These are phyloP conservation scores for Salmo trutta DNA, from an alignment of 2,797 vertebrate species.

Conservation along the genomic window DNA sequence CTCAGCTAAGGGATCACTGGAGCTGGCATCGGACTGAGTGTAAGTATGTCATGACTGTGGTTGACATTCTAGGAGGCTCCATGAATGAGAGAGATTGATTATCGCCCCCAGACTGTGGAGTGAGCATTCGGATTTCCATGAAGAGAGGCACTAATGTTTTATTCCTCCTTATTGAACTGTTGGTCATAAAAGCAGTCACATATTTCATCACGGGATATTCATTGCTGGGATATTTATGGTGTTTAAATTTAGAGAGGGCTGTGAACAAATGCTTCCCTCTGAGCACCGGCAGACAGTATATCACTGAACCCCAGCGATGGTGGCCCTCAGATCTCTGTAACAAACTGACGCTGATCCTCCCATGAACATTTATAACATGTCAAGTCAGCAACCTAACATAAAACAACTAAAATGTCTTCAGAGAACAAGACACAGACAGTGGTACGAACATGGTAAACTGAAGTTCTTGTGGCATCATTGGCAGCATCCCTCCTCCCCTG, in stretches of 20 bases:
- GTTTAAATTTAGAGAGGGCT: conserved; percentile 50
- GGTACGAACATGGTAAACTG: not conserved
- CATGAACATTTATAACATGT: conserved; percentile 20
- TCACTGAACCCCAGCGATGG: conserved; percentile 28
- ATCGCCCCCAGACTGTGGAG: not conserved
- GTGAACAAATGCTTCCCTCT: conserved; percentile 14
- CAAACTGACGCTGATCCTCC: conserved; percentile 11
- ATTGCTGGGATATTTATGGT: conserved; percentile 41
- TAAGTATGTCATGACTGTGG: not conserved
- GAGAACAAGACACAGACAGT: conserved; percentile 4
- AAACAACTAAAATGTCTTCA: conserved; percentile 21
- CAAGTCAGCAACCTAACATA: conserved; percentile 16
- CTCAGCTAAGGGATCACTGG: not conserved
- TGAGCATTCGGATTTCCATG: conserved; percentile 16
- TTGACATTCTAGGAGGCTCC: conserved; percentile 2
- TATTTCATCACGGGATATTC: conserved; percentile 24
- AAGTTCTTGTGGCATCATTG: conserved; percentile 22
- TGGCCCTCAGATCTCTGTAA: conserved; percentile 42
- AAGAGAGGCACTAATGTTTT: conserved; percentile 16
- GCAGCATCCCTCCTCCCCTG: conserved; percentile 1
- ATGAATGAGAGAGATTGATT: not conserved
- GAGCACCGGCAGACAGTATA: conserved; percentile 32
- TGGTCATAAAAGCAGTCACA: conserved; percentile 26
- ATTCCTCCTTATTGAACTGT: conserved; percentile 26
- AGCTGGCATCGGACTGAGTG: conserved; percentile 1